These are phyloP conservation scores for Ischnus inquisitorius DNA, from an alignment of 2,888 invertebrate species.

Conservation along the genomic window DNA sequence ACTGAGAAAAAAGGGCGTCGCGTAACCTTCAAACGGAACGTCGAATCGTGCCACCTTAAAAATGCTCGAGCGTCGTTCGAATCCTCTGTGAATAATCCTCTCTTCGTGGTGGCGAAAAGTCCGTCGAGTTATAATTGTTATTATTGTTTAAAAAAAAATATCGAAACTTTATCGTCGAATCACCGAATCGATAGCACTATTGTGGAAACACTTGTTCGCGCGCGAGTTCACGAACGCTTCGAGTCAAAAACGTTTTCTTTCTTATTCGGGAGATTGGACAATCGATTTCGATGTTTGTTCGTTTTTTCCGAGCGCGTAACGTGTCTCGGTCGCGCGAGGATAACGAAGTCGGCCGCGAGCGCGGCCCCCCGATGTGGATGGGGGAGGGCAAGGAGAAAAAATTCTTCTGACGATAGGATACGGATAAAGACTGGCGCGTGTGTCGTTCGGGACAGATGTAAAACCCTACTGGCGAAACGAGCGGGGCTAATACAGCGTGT, in stretches of 20 bases:
- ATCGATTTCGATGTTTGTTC: background rate
- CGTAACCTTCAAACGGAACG: background rate
- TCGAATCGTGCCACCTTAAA: background rate
- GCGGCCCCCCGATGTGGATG: background rate
- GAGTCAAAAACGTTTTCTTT: background rate
- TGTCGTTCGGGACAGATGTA: constrained; percentile 25
- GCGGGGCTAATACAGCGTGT: background rate
- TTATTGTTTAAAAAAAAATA: too few species aligned
- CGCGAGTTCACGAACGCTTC: background rate
- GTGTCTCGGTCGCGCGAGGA: background rate
- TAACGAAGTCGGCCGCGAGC: background rate
- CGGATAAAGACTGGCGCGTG: constrained; percentile 16
- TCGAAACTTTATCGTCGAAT: background rate
- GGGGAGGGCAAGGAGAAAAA: background rate
- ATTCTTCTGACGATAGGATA: constrained; percentile 13
- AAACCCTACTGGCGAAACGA: constrained; percentile 2
- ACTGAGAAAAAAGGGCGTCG: constrained; percentile 5
- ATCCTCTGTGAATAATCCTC: background rate
- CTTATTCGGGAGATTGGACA: background rate
- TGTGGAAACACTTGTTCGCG: background rate
- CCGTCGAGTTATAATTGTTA: background rate
- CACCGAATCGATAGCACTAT: background rate
- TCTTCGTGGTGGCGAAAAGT: background rate
- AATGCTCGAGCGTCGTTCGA: background rate
- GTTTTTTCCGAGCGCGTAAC: background rate